Evolutionary conservation across 2,113 vertebrate species (phyloP), one percentile per base, ranked within the genome.

Genomic region (Hypanus sabinus): DNA sequence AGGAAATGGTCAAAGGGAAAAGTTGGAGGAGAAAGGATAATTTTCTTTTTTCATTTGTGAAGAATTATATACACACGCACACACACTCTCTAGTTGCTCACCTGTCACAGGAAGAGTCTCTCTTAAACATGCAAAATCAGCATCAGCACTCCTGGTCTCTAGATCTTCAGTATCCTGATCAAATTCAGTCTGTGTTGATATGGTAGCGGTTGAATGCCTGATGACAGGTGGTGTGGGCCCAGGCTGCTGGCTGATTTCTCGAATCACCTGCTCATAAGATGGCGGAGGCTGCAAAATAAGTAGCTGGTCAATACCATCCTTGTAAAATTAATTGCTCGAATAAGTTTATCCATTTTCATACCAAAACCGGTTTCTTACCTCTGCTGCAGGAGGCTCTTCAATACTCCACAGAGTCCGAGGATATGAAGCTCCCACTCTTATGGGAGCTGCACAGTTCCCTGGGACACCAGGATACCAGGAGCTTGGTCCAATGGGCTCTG

Each of bases 231-330:
- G 97, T 93, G 96, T 96, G 88, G 96, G 95, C n/a, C 96, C 96
- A 95, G 97, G 97, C 71, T 97, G 98, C 96, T 97, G 96, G 95
- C 96, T 98, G 95, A 98, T 99, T 96, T 99, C 98, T 96, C 98
- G 97, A 96, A 99, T 98, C 96, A 99, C 98, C 97, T 99, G 98
- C 94, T 99, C 98, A 94, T 98, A 99, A 11, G 98, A 98, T n/a
- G 98, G 98, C 9, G 98, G 98, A 94, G 96, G 97, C 98, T 98
- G 94, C 94, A 96, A 94, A 62, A 94, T 46, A 60, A 55, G 94
- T 33, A 94, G 55, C 22, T 60, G 24, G 27, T 46, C 36, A 94
- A 93, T 62, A 33, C 76, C 77, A 94, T 79, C 94, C 71, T 93
- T 94, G 81, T 60, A 94, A 55, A 20, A 77, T 20, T 12, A 77